phyloP scores from a whole-genome alignment of 2,888 invertebrate species.

The Meloe dianella region DNA sequence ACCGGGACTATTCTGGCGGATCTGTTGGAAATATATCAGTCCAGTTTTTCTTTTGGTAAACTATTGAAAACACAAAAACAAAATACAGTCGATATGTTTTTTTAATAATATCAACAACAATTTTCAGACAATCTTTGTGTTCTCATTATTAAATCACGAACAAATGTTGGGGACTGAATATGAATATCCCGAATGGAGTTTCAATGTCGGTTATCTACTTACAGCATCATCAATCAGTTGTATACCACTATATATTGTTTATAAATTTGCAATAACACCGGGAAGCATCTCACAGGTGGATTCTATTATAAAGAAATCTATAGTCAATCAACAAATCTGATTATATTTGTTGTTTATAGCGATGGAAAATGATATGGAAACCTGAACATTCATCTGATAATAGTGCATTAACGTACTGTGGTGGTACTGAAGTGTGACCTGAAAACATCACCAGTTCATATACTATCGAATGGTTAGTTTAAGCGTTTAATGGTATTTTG shows the following conservation, averaged over 20 bases:
- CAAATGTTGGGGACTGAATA: conserved; percentile 79
- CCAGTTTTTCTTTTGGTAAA: conserved; percentile 82
- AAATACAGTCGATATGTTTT: neutral
- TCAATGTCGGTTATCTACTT: conserved; percentile 80
- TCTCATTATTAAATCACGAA: conserved; percentile 80
- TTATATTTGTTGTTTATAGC: conserved; percentile 50
- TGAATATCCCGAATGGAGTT: conserved; percentile 81
- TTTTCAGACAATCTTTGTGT: conserved; percentile 77
- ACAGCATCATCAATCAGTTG: conserved; percentile 85
- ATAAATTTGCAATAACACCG: conserved; percentile 74
- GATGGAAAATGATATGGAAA: conserved; percentile 61
- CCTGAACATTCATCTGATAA: conserved; percentile 60
- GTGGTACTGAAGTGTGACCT: conserved; percentile 64
- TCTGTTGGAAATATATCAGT: conserved; percentile 87
- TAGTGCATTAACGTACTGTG: conserved; percentile 59
- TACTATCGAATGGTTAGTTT: conserved; percentile 59
- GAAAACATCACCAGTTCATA: conserved; percentile 52
- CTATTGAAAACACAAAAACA: conserved; percentile 19
- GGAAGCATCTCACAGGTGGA: conserved; percentile 65
- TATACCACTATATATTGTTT: conserved; percentile 83
- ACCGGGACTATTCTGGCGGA: conserved; percentile 80
- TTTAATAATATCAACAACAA: conserved; percentile 9
- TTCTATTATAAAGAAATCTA: neutral
- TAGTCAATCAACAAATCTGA: neutral
- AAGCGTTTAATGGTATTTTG: conserved; percentile 28